Base-by-base conservation (phyloP, 2,888 invertebrate species). In the Anticlea derivata region DNA sequence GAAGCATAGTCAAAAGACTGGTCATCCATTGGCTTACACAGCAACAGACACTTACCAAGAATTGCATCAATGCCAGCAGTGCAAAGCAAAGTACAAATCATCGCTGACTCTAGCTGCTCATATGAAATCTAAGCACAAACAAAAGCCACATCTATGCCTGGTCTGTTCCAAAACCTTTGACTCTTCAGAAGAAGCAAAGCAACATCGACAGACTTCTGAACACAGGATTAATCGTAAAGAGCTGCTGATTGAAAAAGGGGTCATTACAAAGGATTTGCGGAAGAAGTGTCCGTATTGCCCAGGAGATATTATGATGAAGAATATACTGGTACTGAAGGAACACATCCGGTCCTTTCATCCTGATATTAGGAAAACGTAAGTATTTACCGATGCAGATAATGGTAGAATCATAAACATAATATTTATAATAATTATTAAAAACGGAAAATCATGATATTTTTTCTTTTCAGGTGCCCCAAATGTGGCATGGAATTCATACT, bases 401-500 rank as follows among this genome's bases (percentile, higher is more conserved):
- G n/a, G n/a, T n/a, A n/a, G n/a, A n/a, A n/a, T n/a, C 7, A 10
- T 17, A 11, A 20, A 5, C 4, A 17, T 17, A 17, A 3, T 17
- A 3, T 17, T 17, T 17, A 17, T 17, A 17, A 17, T 17, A 17
- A 17, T 2, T 17, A 17, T 2, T 17, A 17, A 17, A 17, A 17
- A 17, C 17, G 17, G 17, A 3, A 17, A 2, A 17, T 17, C n/a
- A n/a, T 22, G 5, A 13, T 1, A 5, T 12, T 29, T 17, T 49
- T 39, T 52, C 47, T 55, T 86, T 87, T 31, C 78, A 94, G 94
- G 48, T 96, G 96, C 70, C 92, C 94, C 0, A 92, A 92, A 62
- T 96, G 96, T 66, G 96, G 95, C 0, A 83, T 91, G 73, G 82
- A 88, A 7, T 96, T 96, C 70, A 91, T 93, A 0, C 84, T 95